Evolutionary conservation across 2,797 vertebrate species (phyloP).

Genomic region (Hapalemur alaotrensis): DNA sequence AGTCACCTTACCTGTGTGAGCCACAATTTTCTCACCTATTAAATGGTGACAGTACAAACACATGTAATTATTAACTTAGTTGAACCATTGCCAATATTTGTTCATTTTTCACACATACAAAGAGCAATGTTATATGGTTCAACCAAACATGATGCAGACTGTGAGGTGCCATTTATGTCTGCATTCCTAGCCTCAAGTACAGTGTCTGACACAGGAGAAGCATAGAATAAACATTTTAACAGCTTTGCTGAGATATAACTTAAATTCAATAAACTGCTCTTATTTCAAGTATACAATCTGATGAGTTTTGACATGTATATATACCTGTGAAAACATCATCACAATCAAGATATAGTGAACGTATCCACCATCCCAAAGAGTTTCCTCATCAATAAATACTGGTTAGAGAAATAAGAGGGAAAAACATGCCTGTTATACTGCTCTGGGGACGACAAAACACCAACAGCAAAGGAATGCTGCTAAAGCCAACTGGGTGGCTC

Average conservation of each 20-base stretch:
- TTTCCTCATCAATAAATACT: slow-evolving; percentile 19
- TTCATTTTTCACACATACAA: background rate
- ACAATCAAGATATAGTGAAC: background rate
- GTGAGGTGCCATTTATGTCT: background rate
- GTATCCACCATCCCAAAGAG: background rate
- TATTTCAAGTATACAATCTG: background rate
- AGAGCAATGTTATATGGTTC: background rate
- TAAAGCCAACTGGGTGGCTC: background rate
- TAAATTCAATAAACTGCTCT: background rate
- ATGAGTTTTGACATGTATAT: background rate
- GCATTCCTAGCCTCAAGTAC: background rate
- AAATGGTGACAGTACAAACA: background rate
- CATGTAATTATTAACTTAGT: background rate
- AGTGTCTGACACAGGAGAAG: background rate
- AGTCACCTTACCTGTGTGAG: background rate
- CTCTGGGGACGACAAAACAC: background rate
- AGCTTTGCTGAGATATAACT: background rate
- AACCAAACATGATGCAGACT: background rate
- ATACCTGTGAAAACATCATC: background rate
- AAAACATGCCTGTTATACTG: background rate
- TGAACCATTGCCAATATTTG: background rate
- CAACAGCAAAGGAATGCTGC: background rate
- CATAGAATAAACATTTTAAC: background rate
- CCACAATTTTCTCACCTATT: background rate
- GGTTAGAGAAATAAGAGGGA: background rate